Evolutionary conservation across 2,113 vertebrate species (phyloP).

Genomic region (Chroicocephalus ridibundus): DNA sequence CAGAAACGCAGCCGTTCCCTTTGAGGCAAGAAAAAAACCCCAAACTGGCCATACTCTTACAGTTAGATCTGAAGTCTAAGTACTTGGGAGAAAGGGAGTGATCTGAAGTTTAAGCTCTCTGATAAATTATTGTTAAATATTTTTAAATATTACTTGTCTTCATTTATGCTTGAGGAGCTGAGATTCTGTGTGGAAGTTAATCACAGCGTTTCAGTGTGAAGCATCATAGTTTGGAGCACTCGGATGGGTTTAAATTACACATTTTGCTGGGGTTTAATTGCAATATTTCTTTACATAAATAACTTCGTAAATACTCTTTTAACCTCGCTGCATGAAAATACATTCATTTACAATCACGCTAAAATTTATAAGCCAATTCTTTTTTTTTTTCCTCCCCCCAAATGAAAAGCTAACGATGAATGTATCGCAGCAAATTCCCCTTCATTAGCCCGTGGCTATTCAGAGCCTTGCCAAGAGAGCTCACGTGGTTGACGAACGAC

Average conservation of each 20-base stretch:
- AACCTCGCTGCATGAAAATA: background rate
- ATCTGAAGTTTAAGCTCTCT: background rate
- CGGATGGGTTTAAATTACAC: background rate
- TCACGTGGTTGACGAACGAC: background rate
- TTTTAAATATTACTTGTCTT: background rate
- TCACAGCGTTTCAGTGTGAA: background rate
- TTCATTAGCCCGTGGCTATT: background rate
- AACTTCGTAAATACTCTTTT: background rate
- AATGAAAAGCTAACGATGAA: conserved; percentile 9
- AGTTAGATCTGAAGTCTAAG: background rate
- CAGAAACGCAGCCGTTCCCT: background rate
- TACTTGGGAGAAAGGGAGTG: background rate
- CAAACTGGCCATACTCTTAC: background rate
- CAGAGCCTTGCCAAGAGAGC: background rate
- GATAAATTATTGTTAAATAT: background rate
- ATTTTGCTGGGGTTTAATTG: background rate
- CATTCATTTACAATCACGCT: background rate
- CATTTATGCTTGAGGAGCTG: background rate
- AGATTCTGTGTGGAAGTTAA: background rate
- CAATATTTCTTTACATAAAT: background rate
- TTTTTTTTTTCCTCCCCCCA: too few relatives aligned
- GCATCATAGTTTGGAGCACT: background rate
- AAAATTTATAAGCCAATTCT: background rate
- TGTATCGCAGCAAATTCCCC: background rate
- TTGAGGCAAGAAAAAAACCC: too few relatives aligned